Conservation (phyloP, 1,140 invertebrate genomes). For the Chironomus striatipennis region DNA sequence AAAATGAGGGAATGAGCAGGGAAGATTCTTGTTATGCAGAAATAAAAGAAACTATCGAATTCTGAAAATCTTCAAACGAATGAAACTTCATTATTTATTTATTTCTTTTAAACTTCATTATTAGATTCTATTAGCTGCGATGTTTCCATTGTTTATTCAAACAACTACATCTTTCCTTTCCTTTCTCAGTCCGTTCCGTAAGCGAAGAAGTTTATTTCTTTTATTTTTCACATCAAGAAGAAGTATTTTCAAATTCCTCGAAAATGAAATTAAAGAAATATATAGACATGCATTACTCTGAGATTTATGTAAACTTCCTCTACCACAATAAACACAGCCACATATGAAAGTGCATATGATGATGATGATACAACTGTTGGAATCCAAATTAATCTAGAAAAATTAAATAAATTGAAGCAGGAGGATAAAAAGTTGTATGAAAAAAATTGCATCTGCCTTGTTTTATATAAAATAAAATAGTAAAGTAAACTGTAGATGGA, state of each 20-base stretch:
- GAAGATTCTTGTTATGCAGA: not conserved
- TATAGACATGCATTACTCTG: not conserved
- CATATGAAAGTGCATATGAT: not conserved
- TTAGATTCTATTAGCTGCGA: not conserved
- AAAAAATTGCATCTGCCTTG: constrained; percentile 6
- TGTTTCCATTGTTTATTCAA: constrained; percentile 5
- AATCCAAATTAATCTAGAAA: constrained; percentile 9
- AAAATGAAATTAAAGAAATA: not conserved
- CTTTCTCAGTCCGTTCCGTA: not conserved
- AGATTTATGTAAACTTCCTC: constrained; percentile 13
- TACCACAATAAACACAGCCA: constrained; percentile 7
- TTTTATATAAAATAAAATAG: too few species aligned
- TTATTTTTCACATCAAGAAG: not conserved
- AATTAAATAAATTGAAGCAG: not conserved
- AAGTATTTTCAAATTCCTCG: not conserved
- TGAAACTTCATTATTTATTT: constrained; percentile 4
- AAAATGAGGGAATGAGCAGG: too few species aligned
- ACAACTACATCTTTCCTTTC: not conserved
- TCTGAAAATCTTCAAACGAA: not conserved
- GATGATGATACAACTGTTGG: constrained; percentile 5
- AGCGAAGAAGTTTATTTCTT: not conserved
- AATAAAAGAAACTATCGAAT: constrained; percentile 8
- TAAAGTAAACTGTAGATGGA: too few species aligned
- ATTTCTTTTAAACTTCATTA: constrained; percentile 3
- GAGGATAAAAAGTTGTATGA: not conserved